phyloP scores from a whole-genome alignment of 2,113 vertebrate species.

The Ondatra zibethicus region DNA sequence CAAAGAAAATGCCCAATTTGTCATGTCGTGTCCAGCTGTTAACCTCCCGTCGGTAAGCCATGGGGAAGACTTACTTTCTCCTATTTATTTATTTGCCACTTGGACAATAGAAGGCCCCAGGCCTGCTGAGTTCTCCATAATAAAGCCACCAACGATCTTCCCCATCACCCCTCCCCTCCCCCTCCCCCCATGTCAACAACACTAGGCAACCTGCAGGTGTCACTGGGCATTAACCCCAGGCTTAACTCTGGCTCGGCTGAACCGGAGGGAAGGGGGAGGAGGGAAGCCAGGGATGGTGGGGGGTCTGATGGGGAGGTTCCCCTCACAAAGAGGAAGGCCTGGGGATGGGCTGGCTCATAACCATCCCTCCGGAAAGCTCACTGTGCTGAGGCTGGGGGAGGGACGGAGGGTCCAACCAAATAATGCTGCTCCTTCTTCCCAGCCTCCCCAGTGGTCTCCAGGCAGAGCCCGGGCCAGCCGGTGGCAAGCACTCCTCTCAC shows the following conservation, averaged over 20 bases:
- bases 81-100: slow-evolving; percentile 96
- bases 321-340: slow-evolving; percentile 78
- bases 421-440: slow-evolving; percentile 79
- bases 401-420: slow-evolving; percentile 72
- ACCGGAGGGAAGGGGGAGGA: slow-evolving; percentile 81
- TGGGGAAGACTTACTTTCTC: slow-evolving; percentile 93
- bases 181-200: slow-evolving; percentile 82
- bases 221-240: slow-evolving; percentile 87
- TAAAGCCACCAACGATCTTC: slow-evolving; percentile 89
- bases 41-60: slow-evolving; percentile 91
- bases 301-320: slow-evolving; percentile 79
- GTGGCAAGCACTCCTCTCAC: slow-evolving; percentile 57
- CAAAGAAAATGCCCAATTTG: slow-evolving; percentile 93
- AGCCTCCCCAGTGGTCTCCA: slow-evolving; percentile 79
- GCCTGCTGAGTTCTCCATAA: slow-evolving; percentile 91
- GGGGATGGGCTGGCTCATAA: slow-evolving; percentile 83
- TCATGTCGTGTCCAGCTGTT: slow-evolving; percentile 98
- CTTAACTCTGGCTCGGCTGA: slow-evolving; percentile 83
- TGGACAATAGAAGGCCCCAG: slow-evolving; percentile 89
- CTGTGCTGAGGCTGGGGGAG: slow-evolving; percentile 75
- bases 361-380: slow-evolving; percentile 88
- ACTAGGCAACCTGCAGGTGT: slow-evolving; percentile 90
- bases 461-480: slow-evolving; percentile 67
- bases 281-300: slow-evolving; percentile 76
- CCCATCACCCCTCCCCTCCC: slow-evolving; percentile 70